Evolutionary conservation across 2,113 vertebrate species (phyloP).

Genomic region (Rallus limicola): DNA sequence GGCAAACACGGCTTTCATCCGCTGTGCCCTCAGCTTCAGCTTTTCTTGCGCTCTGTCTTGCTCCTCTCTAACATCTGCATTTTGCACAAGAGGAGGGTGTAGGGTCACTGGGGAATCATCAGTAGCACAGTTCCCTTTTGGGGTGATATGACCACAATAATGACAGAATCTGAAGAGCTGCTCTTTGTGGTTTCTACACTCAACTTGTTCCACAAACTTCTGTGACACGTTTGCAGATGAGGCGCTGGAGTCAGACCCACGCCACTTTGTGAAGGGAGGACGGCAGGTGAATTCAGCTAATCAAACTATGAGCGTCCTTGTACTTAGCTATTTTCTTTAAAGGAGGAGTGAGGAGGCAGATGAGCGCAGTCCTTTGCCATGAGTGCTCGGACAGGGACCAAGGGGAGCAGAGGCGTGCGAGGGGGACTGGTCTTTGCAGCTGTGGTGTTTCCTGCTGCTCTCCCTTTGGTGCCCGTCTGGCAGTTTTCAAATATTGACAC

Average conservation of each 20-base stretch:
- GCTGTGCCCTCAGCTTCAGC: neutral
- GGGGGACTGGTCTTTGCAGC: neutral
- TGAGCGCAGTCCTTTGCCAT: neutral
- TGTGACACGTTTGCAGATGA: neutral
- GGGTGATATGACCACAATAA: neutral
- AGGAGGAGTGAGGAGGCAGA: neutral
- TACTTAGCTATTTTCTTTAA: neutral
- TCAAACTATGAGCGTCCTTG: neutral
- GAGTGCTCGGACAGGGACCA: neutral
- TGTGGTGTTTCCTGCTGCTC: neutral
- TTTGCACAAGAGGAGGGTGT: neutral
- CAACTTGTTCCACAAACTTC: neutral
- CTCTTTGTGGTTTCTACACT: neutral
- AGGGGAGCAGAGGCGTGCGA: neutral
- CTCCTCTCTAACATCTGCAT: neutral
- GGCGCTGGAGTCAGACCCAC: neutral
- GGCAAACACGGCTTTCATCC: neutral
- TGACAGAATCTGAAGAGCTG: neutral
- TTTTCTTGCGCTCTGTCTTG: neutral
- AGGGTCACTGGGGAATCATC: neutral
- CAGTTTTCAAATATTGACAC: conserved; percentile 64
- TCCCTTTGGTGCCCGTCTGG: neutral
- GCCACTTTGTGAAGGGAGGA: neutral
- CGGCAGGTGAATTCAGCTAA: neutral
- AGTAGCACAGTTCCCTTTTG: neutral